Evolutionary conservation across 2,113 vertebrate species (phyloP), one percentile per base, ranked within the genome.

Genomic region (Indicator indicator): DNA sequence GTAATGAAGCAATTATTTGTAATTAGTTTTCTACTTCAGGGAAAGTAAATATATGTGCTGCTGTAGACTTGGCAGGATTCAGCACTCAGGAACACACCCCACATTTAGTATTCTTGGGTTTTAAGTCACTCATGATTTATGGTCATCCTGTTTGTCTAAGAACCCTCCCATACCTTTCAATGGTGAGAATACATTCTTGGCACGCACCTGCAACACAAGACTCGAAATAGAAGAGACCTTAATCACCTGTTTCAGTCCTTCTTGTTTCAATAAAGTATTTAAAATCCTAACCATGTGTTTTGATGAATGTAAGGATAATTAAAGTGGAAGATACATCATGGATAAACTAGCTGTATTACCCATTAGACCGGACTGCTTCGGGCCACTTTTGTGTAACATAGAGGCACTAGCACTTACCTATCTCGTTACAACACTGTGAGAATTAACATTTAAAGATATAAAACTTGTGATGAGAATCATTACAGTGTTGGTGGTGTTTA

Each of bases 241-340:
- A 83, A 88, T 74, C 52, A 68, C 33, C 38, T n/a, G 4, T 75
- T 90, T 83, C 54, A 46, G 73, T 69, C 33, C 14, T 81, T 32
- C 28, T 84, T 81, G 7, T 78, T 91, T 62, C 58, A 80, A 3
- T 82, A 17, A 90, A 70, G 56, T 48, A 75, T 52, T 81, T 91
- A 77, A 24, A 44, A 44, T 36, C 48, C 69, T 86, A 78, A 85
- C 8, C 30, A 24, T 18, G 13, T 62, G 48, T 72, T 95, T 92
- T 84, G 44, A 70, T 86, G 79, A 87, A 84, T 87, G 84, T 69
- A 84, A 15, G 24, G 36, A 48, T 82, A 92, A 95, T 84, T 87
- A 30, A 92, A 60, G n/a, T 64, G 44, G 62, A 44, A 88, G 73
- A 82, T 72, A 27, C 2, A 69, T 58, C 40, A 72, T 8, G 4